phyloP scores from a whole-genome alignment of 1,140 invertebrate genomes.

The Halesus radiatus region DNA sequence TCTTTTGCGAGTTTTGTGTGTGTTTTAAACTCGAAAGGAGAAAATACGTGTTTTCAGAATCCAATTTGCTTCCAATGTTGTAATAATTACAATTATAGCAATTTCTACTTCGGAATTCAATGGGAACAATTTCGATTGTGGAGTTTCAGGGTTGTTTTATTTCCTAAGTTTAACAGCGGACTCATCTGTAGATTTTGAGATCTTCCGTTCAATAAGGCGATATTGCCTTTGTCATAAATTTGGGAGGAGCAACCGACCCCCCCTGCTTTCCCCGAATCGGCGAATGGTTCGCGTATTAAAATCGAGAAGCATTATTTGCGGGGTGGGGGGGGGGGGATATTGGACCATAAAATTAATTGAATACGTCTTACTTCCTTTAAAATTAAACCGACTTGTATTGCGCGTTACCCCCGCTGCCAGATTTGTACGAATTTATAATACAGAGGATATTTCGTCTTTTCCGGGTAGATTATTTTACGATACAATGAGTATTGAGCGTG shows the following conservation, averaged over 20 bases:
- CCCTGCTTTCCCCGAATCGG: background rate
- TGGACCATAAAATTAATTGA: slow-evolving; percentile 58
- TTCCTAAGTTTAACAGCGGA: background rate
- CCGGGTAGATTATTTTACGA: slow-evolving; percentile 43
- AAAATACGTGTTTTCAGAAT: too few species aligned
- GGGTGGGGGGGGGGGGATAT: slow-evolving; percentile 40
- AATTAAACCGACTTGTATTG: slow-evolving; percentile 54
- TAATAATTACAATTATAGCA: too few species aligned
- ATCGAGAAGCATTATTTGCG: slow-evolving; percentile 50
- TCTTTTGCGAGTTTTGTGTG: too few species aligned
- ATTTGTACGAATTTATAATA: slow-evolving; percentile 32
- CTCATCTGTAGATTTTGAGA: slow-evolving; percentile 31
- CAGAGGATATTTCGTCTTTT: slow-evolving; percentile 33
- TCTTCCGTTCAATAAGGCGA: slow-evolving; percentile 48
- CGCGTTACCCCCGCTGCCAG: slow-evolving; percentile 1
- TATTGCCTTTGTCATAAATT: slow-evolving; percentile 55
- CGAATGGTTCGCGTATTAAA: slow-evolving; percentile 35
- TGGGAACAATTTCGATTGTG: too few species aligned
- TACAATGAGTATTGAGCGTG: slow-evolving; percentile 44
- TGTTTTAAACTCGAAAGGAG: too few species aligned
- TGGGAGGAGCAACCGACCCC: slow-evolving; percentile 36
- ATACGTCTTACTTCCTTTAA: slow-evolving; percentile 58
- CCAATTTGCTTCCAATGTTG: too few species aligned
- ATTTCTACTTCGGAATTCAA: too few species aligned
- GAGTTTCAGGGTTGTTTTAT: too few species aligned